These are phyloP conservation scores for Thaumetopoea pityocampa DNA, from an alignment of 1,140 invertebrate species.

Conservation along the genomic window DNA sequence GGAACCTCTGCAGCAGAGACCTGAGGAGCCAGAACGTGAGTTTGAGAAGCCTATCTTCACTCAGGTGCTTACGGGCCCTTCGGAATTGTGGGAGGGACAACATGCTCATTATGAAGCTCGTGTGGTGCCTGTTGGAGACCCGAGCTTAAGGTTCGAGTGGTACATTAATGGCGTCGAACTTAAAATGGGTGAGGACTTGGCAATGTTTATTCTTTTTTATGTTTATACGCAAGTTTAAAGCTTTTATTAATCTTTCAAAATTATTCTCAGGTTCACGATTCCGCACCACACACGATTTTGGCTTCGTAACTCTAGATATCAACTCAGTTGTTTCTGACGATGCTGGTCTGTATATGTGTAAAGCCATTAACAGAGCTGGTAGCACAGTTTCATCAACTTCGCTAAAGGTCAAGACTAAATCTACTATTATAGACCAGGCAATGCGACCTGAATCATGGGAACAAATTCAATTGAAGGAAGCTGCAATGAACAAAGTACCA, in stretches of 20 bases:
- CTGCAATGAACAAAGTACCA: slow-evolving; percentile 91
- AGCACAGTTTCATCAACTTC: slow-evolving; percentile 94
- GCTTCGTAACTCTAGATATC: slow-evolving; percentile 95
- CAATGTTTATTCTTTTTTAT: no score
- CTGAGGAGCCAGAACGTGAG: slow-evolving; percentile 84
- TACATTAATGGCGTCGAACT: slow-evolving; percentile 95
- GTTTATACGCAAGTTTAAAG: no score
- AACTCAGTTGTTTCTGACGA: slow-evolving; percentile 92
- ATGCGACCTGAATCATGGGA: slow-evolving; percentile 92
- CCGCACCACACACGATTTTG: slow-evolving; percentile 94
- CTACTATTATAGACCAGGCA: slow-evolving; percentile 86
- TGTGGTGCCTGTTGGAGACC: slow-evolving; percentile 96
- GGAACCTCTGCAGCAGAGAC: slow-evolving; percentile 79
- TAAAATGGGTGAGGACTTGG: slow-evolving; percentile 84
- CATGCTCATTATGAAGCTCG: slow-evolving; percentile 96
- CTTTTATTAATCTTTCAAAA: no score
- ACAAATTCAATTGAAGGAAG: slow-evolving; percentile 92
- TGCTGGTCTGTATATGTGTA: slow-evolving; percentile 94
- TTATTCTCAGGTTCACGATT: slow-evolving; percentile 84
- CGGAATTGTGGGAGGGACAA: slow-evolving; percentile 94
- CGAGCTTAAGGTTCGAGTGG: slow-evolving; percentile 94
- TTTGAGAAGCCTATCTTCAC: slow-evolving; percentile 97
- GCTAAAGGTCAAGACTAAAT: slow-evolving; percentile 89
- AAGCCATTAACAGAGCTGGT: slow-evolving; percentile 92
- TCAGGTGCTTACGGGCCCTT: slow-evolving; percentile 90